A percentile compares a stretch with the other conserved stretches of the same genome.
Conservation (phyloP, 2,888 invertebrate species). For the Himalopsyche kuldschensis region DNA sequence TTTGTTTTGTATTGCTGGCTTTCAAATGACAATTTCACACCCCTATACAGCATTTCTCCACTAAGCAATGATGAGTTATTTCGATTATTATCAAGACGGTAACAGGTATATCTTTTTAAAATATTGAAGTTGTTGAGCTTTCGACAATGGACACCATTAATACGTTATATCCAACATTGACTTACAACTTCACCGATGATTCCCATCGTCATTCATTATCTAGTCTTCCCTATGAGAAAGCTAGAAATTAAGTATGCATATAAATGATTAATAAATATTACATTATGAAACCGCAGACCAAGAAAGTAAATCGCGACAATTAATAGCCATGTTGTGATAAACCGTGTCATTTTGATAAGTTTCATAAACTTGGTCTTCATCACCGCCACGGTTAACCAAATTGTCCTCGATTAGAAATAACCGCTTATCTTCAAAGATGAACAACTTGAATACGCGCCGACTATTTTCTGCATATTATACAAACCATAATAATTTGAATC, state of each 20-base stretch:
- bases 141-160: neutral
- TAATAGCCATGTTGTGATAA: neutral
- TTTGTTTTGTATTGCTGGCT: no score
- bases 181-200: neutral
- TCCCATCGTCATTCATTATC: neutral
- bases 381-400: neutral
- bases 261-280: neutral
- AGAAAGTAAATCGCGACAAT: constrained; percentile 9
- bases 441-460: no score
- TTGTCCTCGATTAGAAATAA: neutral
- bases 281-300: neutral
- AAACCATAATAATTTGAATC: neutral
- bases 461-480: no score
- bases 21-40: no score
- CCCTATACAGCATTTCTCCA: no score
- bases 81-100: no score
- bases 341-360: neutral
- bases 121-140: neutral
- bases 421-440: no score
- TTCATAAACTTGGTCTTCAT: neutral
- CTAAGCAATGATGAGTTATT: no score
- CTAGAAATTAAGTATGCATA: neutral
- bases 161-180: neutral
- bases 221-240: constrained; percentile 15
- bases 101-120: no score